Conservation (phyloP, 2,888 invertebrate species). For the Pandemis cinnamomeana region DNA sequence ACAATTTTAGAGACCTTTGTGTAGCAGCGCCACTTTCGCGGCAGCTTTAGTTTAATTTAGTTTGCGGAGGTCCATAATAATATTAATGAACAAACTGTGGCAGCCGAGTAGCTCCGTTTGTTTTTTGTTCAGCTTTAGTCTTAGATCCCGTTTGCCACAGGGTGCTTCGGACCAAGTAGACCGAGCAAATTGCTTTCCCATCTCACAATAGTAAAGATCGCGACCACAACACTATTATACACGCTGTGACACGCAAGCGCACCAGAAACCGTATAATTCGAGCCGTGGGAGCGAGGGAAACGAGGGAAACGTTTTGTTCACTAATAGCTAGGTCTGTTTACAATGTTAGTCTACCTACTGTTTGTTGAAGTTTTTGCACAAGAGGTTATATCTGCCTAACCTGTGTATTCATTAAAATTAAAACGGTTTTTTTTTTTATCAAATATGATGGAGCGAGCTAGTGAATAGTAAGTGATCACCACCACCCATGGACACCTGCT, state of each 20-base stretch:
- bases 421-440: too few relatives aligned
- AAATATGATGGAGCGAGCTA: too few relatives aligned
- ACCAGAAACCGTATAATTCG: conserved; percentile 17
- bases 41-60: too few relatives aligned
- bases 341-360: conserved; percentile 11
- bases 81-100: too few relatives aligned
- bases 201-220: conserved; percentile 6
- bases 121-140: too few relatives aligned
- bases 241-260: conserved; percentile 15
- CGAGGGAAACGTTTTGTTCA: conserved; percentile 12
- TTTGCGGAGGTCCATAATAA: too few relatives aligned
- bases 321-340: conserved; percentile 27
- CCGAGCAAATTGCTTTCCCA: conserved; percentile 6
- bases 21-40: too few relatives aligned
- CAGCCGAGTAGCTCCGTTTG: too few relatives aligned
- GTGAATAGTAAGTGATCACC: too few relatives aligned
- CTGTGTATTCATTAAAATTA: too few relatives aligned
- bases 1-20: too few relatives aligned
- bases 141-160: not conserved
- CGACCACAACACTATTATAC: conserved; percentile 28
- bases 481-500: too few relatives aligned
- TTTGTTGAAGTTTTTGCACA: conserved; percentile 6
- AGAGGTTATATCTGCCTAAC: not conserved
- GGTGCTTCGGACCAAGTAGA: conserved; percentile 1
- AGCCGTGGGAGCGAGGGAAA: conserved; percentile 32